Evolutionary conservation across 2,888 invertebrate species (phyloP).

Genomic region (Sphecodes monilicornis): DNA sequence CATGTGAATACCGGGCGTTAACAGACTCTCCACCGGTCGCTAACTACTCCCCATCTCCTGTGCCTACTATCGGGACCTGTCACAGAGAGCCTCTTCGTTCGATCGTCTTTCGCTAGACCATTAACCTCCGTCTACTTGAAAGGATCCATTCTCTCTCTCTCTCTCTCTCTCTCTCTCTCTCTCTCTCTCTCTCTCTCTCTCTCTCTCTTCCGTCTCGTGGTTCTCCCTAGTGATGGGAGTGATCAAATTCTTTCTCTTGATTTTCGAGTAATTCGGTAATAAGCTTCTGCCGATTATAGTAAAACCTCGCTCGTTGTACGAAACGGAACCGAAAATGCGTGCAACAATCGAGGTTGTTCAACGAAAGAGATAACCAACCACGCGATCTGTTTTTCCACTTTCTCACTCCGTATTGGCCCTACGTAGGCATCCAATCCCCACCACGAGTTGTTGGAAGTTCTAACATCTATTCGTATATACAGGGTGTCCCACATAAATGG

Average conservation of each 20-base stretch:
- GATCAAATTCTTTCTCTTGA: not conserved
- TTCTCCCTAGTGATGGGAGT: not conserved
- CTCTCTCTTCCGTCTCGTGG: too few relatives aligned
- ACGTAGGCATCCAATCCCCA: too few relatives aligned
- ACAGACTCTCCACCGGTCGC: constrained; percentile 79
- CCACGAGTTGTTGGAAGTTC: too few relatives aligned
- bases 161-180: not conserved
- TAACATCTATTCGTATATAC: too few relatives aligned
- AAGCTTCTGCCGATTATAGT: not conserved
- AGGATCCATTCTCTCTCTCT: constrained; percentile 31
- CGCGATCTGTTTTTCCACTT: not conserved
- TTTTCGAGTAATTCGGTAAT: not conserved
- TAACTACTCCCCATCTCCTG: constrained; percentile 64
- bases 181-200: not conserved
- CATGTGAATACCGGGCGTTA: constrained; percentile 82
- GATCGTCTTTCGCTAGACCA: constrained; percentile 71
- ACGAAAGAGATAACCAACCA: too few relatives aligned
- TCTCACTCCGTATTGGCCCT: not conserved
- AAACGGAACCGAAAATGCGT: too few relatives aligned
- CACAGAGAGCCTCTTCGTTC: constrained; percentile 60
- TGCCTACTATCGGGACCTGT: constrained; percentile 59
- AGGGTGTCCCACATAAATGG: too few relatives aligned
- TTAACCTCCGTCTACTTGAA: constrained; percentile 71
- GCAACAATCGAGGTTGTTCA: too few relatives aligned
- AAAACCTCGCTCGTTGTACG: not conserved